A percentile compares a stretch with the other conserved stretches of the same genome.
Conservation (phyloP, 2,888 invertebrate species). For the Rotaria magnacalcarata region DNA sequence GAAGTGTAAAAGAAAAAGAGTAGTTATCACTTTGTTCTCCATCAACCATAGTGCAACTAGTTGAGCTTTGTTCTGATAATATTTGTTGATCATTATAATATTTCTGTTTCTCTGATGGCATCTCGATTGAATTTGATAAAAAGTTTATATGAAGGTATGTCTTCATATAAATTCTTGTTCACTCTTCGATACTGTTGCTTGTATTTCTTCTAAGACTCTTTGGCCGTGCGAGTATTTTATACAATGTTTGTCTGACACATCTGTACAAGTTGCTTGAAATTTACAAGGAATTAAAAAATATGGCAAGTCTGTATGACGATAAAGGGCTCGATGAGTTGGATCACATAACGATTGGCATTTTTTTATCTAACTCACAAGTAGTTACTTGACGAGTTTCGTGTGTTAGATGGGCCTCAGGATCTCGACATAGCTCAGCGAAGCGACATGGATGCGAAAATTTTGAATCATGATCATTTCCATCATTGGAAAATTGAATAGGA, state of each 20-base stretch:
- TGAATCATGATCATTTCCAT: neutral
- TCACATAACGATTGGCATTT: neutral
- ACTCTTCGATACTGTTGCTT: neutral
- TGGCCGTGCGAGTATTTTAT: neutral
- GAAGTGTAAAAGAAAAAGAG: too few species aligned
- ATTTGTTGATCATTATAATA: too few species aligned
- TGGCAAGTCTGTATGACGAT: neutral
- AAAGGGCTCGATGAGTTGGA: neutral
- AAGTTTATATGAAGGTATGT: too few species aligned
- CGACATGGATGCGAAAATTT: conserved; percentile 1
- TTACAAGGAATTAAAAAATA: neutral
- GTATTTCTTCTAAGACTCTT: neutral
- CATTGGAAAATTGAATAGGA: neutral
- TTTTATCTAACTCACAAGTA: neutral
- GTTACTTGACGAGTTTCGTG: neutral
- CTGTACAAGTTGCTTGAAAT: neutral
- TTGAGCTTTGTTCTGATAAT: too few species aligned
- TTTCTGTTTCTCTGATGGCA: too few species aligned
- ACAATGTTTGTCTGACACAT: neutral
- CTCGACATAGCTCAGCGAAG: neutral
- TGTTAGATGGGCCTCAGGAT: neutral
- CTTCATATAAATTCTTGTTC: too few species aligned
- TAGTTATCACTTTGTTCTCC: too few species aligned
- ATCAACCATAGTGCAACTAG: too few species aligned
- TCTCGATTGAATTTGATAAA: too few species aligned